Evolutionary conservation across 92 coral and sea anemone genomes (phyloP).

Genomic region (Nematostella vectensis): DNA sequence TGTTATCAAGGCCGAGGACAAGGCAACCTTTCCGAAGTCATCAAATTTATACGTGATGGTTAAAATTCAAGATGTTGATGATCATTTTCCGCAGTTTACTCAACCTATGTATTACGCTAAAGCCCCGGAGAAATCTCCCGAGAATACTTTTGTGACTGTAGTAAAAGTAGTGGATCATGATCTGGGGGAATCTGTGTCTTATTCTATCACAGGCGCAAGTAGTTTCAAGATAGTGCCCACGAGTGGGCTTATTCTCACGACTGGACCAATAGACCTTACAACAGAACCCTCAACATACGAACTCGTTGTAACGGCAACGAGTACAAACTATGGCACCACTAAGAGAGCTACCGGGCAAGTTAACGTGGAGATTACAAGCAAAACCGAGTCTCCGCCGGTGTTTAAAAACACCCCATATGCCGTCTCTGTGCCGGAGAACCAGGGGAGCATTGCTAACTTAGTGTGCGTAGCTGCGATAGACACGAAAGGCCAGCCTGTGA

Average conservation of each 20-base stretch:
- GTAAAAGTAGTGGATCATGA: conserved; percentile 64
- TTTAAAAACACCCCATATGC: conserved; percentile 40
- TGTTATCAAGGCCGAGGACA: conserved; percentile 61
- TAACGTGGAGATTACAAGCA: conserved; percentile 56
- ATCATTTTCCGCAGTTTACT: conserved; percentile 61
- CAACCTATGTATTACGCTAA: conserved; percentile 59
- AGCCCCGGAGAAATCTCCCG: conserved; percentile 45
- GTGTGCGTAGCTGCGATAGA: conserved; percentile 73
- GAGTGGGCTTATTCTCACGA: conserved; percentile 58
- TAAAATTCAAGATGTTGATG: conserved; percentile 39
- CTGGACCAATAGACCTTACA: conserved; percentile 34
- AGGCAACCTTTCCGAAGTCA: conserved; percentile 43
- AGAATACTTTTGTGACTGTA: conserved; percentile 53
- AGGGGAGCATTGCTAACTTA: conserved; percentile 42
- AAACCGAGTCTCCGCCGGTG: conserved; percentile 56
- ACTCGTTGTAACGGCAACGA: conserved; percentile 43
- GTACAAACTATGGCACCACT: conserved; percentile 2
- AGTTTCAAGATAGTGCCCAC: conserved; percentile 36
- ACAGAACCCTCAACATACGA: conserved; percentile 22
- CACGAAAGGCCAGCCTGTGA: conserved; percentile 30
- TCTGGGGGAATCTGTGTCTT: conserved; percentile 18
- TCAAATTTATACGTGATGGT: conserved; percentile 54
- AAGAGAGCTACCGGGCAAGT: conserved; percentile 45
- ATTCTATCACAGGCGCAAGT: conserved; percentile 13
- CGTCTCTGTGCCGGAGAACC: conserved; percentile 59